Evolutionary conservation across 2,888 invertebrate species (phyloP).

Genomic region (Flexamia atlantica): DNA sequence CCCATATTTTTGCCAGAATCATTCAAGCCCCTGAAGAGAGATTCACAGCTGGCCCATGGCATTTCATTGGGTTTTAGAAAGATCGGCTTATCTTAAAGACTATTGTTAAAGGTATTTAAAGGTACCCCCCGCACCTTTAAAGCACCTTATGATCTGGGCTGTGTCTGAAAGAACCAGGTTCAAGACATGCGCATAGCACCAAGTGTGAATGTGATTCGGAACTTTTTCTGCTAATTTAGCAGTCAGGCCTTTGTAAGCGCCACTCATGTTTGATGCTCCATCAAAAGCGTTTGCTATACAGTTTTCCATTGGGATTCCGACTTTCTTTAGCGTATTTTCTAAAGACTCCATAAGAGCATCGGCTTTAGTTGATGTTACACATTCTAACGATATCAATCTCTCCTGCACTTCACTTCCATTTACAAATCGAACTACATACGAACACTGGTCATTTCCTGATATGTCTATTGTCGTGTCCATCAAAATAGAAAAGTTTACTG

Average conservation of each 20-base stretch:
- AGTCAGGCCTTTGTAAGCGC: conserved; percentile 22
- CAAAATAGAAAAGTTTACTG: conserved; percentile 40
- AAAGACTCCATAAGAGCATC: conserved; percentile 3
- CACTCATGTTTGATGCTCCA: conserved; percentile 41
- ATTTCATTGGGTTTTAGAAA: too few species aligned
- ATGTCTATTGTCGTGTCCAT: conserved; percentile 51
- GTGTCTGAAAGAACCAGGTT: conserved; percentile 35
- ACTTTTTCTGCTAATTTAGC: background rate
- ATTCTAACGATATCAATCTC: conserved; percentile 18
- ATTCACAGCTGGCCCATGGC: too few species aligned
- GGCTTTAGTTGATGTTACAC: conserved; percentile 4
- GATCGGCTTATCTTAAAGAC: too few species aligned
- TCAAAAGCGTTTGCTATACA: conserved; percentile 19
- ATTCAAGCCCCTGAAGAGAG: too few species aligned
- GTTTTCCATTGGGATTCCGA: background rate
- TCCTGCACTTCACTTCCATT: conserved; percentile 33
- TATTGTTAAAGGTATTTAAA: too few species aligned
- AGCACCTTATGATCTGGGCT: conserved; percentile 10
- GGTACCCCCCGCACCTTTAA: too few species aligned
- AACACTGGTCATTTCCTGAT: conserved; percentile 46
- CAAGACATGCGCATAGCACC: conserved; percentile 50
- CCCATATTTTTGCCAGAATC: too few species aligned
- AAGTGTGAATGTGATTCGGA: conserved; percentile 52
- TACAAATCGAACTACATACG: conserved; percentile 36
- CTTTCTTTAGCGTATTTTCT: background rate